Percentiles rank a stretch among this genome's conserved stretches.
These are phyloP conservation scores for Erannis defoliaria DNA, from an alignment of 2,888 invertebrate species.

Conservation along the genomic window DNA sequence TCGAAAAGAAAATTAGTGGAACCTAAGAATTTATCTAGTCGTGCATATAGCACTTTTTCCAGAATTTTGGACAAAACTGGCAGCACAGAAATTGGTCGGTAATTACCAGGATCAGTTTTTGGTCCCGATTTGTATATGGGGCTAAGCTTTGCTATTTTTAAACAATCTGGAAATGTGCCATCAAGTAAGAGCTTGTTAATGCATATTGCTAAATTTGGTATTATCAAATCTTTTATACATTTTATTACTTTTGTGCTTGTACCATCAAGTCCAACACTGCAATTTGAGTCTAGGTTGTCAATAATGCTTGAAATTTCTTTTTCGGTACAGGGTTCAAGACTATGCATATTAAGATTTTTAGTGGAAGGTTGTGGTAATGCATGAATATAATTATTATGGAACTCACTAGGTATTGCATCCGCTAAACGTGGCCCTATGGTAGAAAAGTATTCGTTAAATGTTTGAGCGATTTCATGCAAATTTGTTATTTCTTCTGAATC, in stretches of 20 bases:
- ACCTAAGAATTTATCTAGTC: no score
- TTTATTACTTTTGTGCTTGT: constrained; percentile 38
- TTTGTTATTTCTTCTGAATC: constrained; percentile 21
- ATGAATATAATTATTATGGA: constrained; percentile 20
- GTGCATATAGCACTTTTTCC: no score
- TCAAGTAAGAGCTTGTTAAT: background rate
- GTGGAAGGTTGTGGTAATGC: constrained; percentile 29
- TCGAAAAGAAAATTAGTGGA: no score
- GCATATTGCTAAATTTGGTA: background rate
- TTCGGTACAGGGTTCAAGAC: background rate
- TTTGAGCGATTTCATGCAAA: constrained; percentile 37
- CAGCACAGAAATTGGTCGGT: no score
- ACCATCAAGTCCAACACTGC: constrained; percentile 26
- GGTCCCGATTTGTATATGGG: no score
- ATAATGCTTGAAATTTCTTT: background rate
- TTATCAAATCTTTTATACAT: background rate
- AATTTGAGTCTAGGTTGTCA: constrained; percentile 17
- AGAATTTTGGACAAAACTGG: no score
- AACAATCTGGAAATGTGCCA: background rate
- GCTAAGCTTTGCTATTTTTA: no score
- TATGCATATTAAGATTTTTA: background rate
- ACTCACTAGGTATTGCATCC: constrained; percentile 22
- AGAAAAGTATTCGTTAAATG: constrained; percentile 41
- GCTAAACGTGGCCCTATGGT: constrained; percentile 31
- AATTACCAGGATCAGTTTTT: no score